Evolutionary conservation across 1,140 invertebrate genomes (phyloP), one percentile per base, ranked within the genome.

Genomic region (Eumaeus atala): DNA sequence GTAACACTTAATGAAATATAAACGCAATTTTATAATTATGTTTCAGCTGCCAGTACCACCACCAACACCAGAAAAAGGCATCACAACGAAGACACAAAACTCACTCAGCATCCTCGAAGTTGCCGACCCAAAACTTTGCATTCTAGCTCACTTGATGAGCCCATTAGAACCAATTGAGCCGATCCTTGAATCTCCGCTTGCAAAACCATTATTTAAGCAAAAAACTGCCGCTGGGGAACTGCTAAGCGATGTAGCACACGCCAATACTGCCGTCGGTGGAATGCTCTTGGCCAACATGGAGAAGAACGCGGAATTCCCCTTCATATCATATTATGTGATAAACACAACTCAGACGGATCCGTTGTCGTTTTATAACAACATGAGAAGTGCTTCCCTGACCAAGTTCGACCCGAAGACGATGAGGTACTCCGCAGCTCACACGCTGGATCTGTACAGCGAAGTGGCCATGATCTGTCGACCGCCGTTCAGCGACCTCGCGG

Each of bases 271-370:
- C 47, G 85, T 93, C 42, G 90, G 95, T 63, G 90, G 95, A 61
- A 95, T 96, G 91, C 87, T 97, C 7, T 81, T 97, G 28, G 93
- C 94, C 28, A 96, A 96, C 72, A 95, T 96, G 91, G 95, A 97
- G 74, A 92, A 92, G 74, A 94, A 94, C 77, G 95, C 94, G 44
- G 94, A 96, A 68, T 96, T 96, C 75, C 95, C 95, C 4, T 96
- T 96, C 87, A 96, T 97, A 85, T 91, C 94, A 1, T 95, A 96
- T 72, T 96, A 96, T 84, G 90, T 96, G 64, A 94, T 96, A 81
- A 96, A 96, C 74, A 95, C 93, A 21, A 91, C 92, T 53, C 92
- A 93, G 78, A 94, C 92, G 28, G 95, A 96, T 87, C 94, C 95
- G 35, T 89, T 92, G 56, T 92, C 93, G 52, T 96, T 96, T 87